phyloP scores from a whole-genome alignment of 2,797 vertebrate genomes.

The Sylvilagus floridanus region DNA sequence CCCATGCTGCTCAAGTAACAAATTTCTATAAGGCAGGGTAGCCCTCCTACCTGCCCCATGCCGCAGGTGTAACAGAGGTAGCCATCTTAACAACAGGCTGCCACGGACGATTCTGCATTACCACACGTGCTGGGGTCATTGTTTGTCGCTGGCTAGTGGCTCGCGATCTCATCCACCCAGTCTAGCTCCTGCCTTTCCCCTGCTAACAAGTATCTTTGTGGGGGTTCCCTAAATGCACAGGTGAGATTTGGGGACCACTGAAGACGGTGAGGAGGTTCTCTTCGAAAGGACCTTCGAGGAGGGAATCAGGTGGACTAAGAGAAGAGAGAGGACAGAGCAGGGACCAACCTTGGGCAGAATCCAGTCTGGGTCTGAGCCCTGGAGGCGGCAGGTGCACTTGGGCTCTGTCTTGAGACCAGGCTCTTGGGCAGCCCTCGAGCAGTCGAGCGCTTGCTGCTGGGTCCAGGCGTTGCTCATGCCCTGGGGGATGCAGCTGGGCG shows the following conservation, averaged over 20 bases:
- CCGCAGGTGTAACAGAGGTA: not conserved
- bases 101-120: fast-evolving
- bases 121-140: fast-evolving
- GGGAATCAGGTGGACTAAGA: not conserved
- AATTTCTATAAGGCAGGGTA: not conserved
- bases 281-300: not conserved
- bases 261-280: not conserved
- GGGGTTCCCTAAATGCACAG: not conserved
- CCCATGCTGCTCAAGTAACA: not conserved
- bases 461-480: not conserved
- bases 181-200: not conserved
- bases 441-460: not conserved
- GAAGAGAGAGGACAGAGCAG: too few species aligned
- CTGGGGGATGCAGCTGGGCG: not conserved
- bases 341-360: not conserved
- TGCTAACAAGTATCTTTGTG: not conserved
- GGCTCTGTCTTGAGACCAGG: not conserved
- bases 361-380: not conserved
- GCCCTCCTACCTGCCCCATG: fast-evolving
- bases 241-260: not conserved
- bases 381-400: fast-evolving
- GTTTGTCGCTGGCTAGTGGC: fast-evolving
- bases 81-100: not conserved
- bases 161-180: not conserved
- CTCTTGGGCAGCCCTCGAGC: not conserved